Conservation (phyloP, 2,888 invertebrate genomes). For the Halocaridina rubra region DNA sequence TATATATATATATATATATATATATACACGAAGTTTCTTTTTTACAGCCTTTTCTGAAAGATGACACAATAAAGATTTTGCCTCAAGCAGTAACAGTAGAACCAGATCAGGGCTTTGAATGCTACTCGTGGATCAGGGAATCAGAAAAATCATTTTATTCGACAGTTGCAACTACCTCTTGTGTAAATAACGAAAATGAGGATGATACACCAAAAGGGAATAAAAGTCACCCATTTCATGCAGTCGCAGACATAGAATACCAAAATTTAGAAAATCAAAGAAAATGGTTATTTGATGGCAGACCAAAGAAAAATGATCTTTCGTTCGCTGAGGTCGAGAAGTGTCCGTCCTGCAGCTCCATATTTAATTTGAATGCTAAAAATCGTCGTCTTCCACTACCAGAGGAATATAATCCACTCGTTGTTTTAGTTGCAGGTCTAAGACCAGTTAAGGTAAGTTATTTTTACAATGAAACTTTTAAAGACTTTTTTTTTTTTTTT, state of each 20-base stretch:
- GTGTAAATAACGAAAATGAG: background rate
- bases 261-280: background rate
- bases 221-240: background rate
- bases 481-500: no score
- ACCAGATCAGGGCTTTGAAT: background rate
- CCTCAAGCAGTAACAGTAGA: constrained; percentile 27
- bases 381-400: background rate
- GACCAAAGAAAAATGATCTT: background rate
- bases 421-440: constrained; percentile 35
- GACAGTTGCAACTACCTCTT: background rate
- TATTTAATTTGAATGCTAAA: background rate
- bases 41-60: background rate
- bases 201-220: background rate
- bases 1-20: no score
- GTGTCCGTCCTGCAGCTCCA: background rate
- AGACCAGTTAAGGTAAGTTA: constrained; percentile 40
- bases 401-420: constrained; percentile 1
- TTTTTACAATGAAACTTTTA: no score
- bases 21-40: no score
- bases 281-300: background rate
- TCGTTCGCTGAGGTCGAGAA: no score
- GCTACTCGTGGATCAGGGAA: background rate
- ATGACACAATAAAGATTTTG: background rate
- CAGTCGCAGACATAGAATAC: background rate
- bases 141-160: no score